A percentile compares a stretch with the other conserved stretches of the same genome.
phyloP scores from a whole-genome alignment of 1,140 invertebrate species.

The Dreissena rostriformis region DNA sequence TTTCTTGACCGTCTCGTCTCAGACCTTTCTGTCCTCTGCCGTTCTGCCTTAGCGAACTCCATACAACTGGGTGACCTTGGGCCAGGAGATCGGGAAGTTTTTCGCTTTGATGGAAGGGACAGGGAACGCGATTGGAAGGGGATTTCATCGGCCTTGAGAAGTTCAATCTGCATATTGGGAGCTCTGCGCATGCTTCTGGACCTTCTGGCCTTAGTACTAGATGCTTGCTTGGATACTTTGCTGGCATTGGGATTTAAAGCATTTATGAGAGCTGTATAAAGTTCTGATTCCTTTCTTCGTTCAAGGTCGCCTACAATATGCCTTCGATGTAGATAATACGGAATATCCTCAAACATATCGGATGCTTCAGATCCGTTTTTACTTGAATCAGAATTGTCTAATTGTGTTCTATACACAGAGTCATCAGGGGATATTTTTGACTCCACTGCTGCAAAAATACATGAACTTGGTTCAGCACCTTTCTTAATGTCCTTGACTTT shows the following conservation, averaged over 20 bases:
- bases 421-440: conserved; percentile 17
- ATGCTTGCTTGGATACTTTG: conserved; percentile 16
- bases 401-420: background rate
- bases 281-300: conserved; percentile 64
- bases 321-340: conserved; percentile 80
- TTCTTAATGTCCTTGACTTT: background rate
- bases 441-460: conserved; percentile 47
- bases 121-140: conserved; percentile 41
- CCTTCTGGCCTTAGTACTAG: conserved; percentile 27
- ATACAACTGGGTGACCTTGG: conserved; percentile 36
- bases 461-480: conserved; percentile 47
- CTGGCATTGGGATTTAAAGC: conserved; percentile 30
- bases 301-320: conserved; percentile 67
- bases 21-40: conserved; percentile 34
- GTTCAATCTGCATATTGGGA: conserved; percentile 63
- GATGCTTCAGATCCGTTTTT: conserved; percentile 45
- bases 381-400: background rate
- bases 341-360: conserved; percentile 81
- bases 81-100: conserved; percentile 32
- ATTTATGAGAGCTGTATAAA: conserved; percentile 60
- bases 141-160: conserved; percentile 65
- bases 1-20: conserved; percentile 43
- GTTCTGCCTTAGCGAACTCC: conserved; percentile 13
- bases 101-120: conserved; percentile 45
- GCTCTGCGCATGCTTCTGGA: conserved; percentile 62